Evolutionary conservation across 2,888 invertebrate species (phyloP).

Genomic region (Pemphredon lugubris): DNA sequence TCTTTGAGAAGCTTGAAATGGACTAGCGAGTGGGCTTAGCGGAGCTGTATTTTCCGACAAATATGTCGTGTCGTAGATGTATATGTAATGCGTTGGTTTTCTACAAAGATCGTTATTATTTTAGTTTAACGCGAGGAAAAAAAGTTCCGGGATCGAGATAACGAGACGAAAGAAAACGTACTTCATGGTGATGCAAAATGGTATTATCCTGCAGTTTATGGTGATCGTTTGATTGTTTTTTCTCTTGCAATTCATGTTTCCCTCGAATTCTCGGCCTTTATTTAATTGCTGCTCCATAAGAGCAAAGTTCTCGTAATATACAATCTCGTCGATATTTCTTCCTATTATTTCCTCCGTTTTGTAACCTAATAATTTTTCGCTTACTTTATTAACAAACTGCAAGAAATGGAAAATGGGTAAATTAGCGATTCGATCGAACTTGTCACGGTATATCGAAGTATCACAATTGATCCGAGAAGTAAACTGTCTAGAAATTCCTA

Average conservation of each 20-base stretch:
- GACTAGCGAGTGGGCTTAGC: slow-evolving; percentile 61
- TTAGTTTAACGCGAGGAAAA: background rate
- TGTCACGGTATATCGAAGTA: too few species aligned
- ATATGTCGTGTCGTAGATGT: slow-evolving; percentile 85
- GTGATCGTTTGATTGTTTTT: slow-evolving; percentile 91
- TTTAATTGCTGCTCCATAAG: slow-evolving; percentile 85
- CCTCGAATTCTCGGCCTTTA: slow-evolving; percentile 89
- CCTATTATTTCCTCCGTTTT: slow-evolving; percentile 85
- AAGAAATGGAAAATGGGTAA: slow-evolving; percentile 59
- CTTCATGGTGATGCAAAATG: slow-evolving; percentile 83
- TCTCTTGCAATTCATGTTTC: slow-evolving; percentile 87
- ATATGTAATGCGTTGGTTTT: slow-evolving; percentile 85
- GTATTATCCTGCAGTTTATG: slow-evolving; percentile 90
- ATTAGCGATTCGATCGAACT: background rate
- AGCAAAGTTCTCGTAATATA: slow-evolving; percentile 82
- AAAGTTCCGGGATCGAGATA: background rate
- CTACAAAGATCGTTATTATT: slow-evolving; percentile 75
- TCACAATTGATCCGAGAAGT: too few species aligned
- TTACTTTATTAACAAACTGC: slow-evolving; percentile 93
- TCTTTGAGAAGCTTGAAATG: slow-evolving; percentile 83
- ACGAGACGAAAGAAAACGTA: slow-evolving; percentile 21
- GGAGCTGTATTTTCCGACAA: slow-evolving; percentile 77
- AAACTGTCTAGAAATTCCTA: too few species aligned
- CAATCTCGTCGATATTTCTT: slow-evolving; percentile 84
- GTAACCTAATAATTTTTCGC: slow-evolving; percentile 91